phyloP scores from a whole-genome alignment of 2,888 invertebrate species.

The Acrobasis consociella region DNA sequence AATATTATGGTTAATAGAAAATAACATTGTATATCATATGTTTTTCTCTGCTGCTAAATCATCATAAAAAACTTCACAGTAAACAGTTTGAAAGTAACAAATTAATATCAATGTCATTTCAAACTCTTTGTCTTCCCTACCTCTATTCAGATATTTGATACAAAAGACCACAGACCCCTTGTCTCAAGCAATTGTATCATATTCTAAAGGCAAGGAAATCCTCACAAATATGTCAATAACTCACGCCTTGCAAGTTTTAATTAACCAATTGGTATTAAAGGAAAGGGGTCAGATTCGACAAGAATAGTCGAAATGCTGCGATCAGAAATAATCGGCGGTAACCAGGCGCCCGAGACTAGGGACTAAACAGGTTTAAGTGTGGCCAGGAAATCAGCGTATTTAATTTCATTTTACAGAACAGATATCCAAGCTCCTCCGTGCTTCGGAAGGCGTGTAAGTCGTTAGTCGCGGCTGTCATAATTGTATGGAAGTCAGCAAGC shows the following conservation, averaged over 20 bases:
- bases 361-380: constrained; percentile 29
- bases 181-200: constrained; percentile 10
- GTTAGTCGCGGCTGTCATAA: no score
- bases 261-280: constrained; percentile 32
- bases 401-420: no score
- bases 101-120: no score
- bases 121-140: no score
- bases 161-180: background rate
- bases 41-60: no score
- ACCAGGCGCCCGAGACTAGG: constrained; percentile 27
- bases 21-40: no score
- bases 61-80: no score
- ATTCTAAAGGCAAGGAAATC: constrained; percentile 7
- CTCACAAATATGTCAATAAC: constrained; percentile 19
- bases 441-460: no score
- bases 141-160: background rate
- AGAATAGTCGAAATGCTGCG: constrained; percentile 15
- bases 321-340: constrained; percentile 25
- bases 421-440: no score
- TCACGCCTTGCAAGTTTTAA: constrained; percentile 24
- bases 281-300: constrained; percentile 20
- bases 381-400: constrained; percentile 25
- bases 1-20: no score
- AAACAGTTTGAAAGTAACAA: background rate
- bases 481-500: no score